phyloP scores from a whole-genome alignment of 2,113 vertebrate species.

The Pitta sordida region DNA sequence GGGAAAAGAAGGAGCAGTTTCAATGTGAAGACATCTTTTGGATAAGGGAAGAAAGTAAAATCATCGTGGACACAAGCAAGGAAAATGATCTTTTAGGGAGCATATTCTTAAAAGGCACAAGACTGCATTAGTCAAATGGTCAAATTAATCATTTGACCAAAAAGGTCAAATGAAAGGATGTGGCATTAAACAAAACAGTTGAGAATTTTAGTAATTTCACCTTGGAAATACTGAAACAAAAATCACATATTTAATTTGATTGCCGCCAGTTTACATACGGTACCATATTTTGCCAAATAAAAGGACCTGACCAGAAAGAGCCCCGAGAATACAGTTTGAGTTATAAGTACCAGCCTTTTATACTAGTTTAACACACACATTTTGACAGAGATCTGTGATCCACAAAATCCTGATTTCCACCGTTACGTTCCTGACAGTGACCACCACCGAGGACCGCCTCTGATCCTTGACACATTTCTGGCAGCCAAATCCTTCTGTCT shows the following conservation, averaged over 20 bases:
- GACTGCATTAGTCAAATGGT: not conserved
- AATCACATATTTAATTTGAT: not conserved
- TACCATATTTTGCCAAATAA: not conserved
- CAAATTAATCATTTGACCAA: not conserved
- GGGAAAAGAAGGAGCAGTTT: not conserved
- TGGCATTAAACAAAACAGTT: not conserved
- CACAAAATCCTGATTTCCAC: not conserved
- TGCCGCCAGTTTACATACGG: not conserved
- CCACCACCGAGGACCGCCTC: not conserved
- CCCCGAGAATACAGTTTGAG: not conserved
- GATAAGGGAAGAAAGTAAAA: not conserved
- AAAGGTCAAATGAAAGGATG: not conserved
- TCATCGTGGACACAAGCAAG: not conserved
- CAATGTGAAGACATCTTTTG: not conserved
- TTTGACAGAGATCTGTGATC: not conserved
- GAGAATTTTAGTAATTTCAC: not conserved
- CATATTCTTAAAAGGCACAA: not conserved
- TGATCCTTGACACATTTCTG: not conserved
- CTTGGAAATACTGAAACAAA: not conserved
- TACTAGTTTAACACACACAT: not conserved
- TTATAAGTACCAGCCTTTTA: not conserved
- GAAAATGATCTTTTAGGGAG: not conserved
- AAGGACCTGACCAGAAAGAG: not conserved
- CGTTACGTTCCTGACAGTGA: fast-evolving
- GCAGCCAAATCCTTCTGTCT: not conserved